Conservation (phyloP, 2,888 invertebrate species). For the Ligdia adustata region DNA sequence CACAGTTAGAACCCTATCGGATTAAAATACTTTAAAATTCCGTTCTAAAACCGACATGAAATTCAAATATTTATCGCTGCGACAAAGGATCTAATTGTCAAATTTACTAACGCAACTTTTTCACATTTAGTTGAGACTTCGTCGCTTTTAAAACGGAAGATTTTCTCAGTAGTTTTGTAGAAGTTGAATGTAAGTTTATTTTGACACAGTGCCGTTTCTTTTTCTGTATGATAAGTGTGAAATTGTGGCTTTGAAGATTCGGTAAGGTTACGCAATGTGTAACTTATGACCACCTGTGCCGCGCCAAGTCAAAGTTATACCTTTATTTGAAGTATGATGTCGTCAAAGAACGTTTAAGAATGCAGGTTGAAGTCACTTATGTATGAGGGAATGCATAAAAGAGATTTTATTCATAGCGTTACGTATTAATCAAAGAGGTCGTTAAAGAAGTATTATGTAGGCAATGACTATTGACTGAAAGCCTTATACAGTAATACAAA, state of each 20-base stretch:
- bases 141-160: neutral
- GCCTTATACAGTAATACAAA: too few species aligned
- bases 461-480: too few species aligned
- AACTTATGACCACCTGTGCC: slow-evolving; percentile 1
- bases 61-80: neutral
- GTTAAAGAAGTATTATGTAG: too few species aligned
- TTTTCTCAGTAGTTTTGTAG: too few species aligned
- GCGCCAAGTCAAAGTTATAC: neutral
- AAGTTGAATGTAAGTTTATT: too few species aligned
- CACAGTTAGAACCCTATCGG: neutral
- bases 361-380: neutral
- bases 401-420: too few species aligned
- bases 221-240: neutral
- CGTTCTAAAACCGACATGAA: neutral
- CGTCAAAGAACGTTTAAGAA: neutral
- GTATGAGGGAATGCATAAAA: too few species aligned
- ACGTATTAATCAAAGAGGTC: too few species aligned
- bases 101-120: too few species aligned
- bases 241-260: neutral
- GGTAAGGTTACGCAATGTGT: slow-evolving; percentile 8
- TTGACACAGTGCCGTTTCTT: neutral
- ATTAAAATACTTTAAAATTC: neutral
- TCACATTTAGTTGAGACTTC: neutral
- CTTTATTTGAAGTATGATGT: neutral
- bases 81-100: neutral